Conservation (phyloP, 1,140 invertebrate species). For the Papilio helenus region DNA sequence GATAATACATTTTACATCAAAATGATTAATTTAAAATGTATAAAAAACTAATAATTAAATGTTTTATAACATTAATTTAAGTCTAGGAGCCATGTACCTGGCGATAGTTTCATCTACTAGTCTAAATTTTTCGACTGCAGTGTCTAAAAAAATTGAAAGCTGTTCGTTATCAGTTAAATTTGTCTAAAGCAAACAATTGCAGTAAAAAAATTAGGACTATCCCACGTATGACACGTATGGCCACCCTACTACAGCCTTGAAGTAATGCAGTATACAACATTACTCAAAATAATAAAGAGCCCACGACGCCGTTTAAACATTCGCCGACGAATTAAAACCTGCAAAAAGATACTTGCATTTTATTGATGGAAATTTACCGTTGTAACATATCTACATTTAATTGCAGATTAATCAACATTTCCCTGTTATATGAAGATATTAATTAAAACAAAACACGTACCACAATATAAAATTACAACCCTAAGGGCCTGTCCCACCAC, state of each 20-base stretch:
- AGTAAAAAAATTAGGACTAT: not conserved
- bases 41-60: not conserved
- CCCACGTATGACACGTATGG: not conserved
- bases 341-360: constrained; percentile 35
- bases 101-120: not conserved
- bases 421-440: constrained; percentile 15
- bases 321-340: constrained; percentile 25
- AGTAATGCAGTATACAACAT: constrained; percentile 23
- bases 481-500: no score
- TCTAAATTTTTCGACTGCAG: no score
- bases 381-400: constrained; percentile 15
- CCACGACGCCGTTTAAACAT: constrained; percentile 18
- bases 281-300: constrained; percentile 40
- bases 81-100: no score
- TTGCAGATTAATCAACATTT: constrained; percentile 26
- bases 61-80: no score
- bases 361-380: constrained; percentile 16
- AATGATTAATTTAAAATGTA: not conserved
- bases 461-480: no score
- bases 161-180: no score
- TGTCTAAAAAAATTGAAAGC: not conserved
- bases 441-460: constrained; percentile 17
- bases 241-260: constrained; percentile 31
- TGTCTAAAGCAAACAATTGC: no score
- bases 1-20: not conserved